Evolutionary conservation across 2,888 invertebrate genomes (phyloP).

Genomic region (Mellilla xanthometata): DNA sequence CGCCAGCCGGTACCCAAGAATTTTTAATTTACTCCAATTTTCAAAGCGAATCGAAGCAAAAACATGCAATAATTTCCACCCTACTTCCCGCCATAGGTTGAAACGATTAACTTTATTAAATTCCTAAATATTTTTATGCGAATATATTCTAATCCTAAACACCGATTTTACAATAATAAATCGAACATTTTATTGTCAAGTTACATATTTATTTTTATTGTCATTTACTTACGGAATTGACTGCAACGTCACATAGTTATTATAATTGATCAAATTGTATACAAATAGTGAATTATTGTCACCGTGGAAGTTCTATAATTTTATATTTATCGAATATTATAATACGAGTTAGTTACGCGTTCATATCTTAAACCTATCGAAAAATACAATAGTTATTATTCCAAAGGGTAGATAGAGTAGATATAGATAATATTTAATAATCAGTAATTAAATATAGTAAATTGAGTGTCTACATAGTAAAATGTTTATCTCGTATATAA

Average conservation of each 20-base stretch:
- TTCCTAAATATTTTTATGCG: constrained; percentile 38
- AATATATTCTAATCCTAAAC: constrained; percentile 44
- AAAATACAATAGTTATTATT: constrained; percentile 68
- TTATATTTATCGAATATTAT: constrained; percentile 19
- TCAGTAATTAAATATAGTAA: constrained; percentile 36
- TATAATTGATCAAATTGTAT: constrained; percentile 70
- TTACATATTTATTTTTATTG: constrained; percentile 50
- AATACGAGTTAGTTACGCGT: constrained; percentile 31
- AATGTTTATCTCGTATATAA: constrained; percentile 47
- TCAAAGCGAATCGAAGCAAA: constrained; percentile 36
- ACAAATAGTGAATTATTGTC: constrained; percentile 63
- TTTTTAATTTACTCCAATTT: constrained; percentile 25
- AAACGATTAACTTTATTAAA: constrained; percentile 35
- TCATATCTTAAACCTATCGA: constrained; percentile 65
- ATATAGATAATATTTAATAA: too few species aligned
- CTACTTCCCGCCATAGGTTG: constrained; percentile 32
- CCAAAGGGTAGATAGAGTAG: constrained; percentile 42
- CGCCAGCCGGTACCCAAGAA: constrained; percentile 16
- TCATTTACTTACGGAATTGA: constrained; percentile 65
- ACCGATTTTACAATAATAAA: constrained; percentile 54
- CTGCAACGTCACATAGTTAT: constrained; percentile 43
- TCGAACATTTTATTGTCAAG: constrained; percentile 59
- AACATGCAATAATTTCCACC: constrained; percentile 32
- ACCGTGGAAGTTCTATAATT: constrained; percentile 43
- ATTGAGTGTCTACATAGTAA: constrained; percentile 68